phyloP scores from a whole-genome alignment of 2,797 vertebrate genomes.

The Danio choprae region DNA sequence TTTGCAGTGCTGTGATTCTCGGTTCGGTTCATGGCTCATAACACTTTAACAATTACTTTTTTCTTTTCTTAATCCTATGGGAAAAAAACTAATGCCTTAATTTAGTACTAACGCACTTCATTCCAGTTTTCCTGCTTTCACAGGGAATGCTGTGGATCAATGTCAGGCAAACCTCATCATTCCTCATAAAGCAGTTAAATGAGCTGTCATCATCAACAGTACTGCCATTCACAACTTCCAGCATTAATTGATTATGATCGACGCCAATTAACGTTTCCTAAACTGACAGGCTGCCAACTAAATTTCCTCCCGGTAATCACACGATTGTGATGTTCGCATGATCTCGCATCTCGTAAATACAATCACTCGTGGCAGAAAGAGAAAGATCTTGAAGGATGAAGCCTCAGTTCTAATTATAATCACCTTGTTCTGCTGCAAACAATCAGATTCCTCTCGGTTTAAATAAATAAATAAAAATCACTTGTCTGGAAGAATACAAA shows the following conservation, averaged over 20 bases:
- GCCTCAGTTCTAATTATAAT: conserved; percentile 10
- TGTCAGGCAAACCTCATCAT: not conserved
- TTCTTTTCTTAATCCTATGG: no score
- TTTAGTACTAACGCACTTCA: no score
- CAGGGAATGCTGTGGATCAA: not conserved
- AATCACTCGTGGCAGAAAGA: conserved; percentile 9
- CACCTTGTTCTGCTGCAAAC: conserved; percentile 9
- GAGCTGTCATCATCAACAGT: not conserved
- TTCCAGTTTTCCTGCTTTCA: not conserved
- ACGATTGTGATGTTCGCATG: not conserved
- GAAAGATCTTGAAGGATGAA: conserved; percentile 14
- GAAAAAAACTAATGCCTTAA: no score
- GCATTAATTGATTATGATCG: conserved; percentile 7
- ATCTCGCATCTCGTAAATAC: not conserved
- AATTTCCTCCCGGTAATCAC: not conserved
- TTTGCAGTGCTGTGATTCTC: no score
- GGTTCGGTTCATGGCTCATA: no score
- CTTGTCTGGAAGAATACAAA: conserved; percentile 22
- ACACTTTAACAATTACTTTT: no score
- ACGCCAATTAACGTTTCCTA: not conserved
- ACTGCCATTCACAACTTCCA: not conserved
- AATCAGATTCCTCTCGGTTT: not conserved
- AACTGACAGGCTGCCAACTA: not conserved
- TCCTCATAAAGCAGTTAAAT: not conserved
- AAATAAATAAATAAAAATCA: conserved; percentile 2